Conservation (phyloP, 2,113 vertebrate species). For the Rhegmatorhina hoffmannsi region DNA sequence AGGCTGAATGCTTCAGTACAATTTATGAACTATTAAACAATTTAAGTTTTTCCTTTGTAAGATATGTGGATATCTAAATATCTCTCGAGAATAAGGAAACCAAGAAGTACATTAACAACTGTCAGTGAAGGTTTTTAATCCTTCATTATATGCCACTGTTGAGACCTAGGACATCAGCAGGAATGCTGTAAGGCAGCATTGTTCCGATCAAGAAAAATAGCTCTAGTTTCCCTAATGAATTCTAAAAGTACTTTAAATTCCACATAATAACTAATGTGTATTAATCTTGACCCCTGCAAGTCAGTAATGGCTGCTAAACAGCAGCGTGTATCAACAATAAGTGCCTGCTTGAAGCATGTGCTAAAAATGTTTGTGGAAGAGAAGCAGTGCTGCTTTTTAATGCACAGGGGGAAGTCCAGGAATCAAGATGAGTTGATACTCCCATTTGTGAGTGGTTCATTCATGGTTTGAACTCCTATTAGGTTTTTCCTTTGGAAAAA, state of each 20-base stretch:
- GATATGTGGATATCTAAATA: not conserved
- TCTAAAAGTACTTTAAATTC: slow-evolving; percentile 25
- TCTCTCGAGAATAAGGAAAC: not conserved
- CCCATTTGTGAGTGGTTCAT: not conserved
- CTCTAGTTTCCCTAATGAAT: slow-evolving; percentile 13
- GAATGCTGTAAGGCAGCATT: not conserved
- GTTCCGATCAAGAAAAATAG: not conserved
- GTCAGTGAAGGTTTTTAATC: not conserved
- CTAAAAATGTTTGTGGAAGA: not conserved
- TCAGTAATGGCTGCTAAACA: slow-evolving; percentile 14
- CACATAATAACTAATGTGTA: not conserved
- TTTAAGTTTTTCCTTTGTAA: not conserved
- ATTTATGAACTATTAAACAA: slow-evolving; percentile 6
- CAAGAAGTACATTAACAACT: not conserved
- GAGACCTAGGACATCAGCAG: not conserved
- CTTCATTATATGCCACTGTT: not conserved
- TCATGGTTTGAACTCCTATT: not conserved
- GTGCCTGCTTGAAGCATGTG: not conserved
- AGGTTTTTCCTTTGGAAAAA: not conserved
- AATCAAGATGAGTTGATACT: not conserved
- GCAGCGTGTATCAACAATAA: not conserved
- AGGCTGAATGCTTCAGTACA: not conserved
- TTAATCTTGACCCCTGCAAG: slow-evolving; percentile 4
- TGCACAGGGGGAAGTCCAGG: not conserved
- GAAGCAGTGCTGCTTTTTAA: not conserved